Percentiles rank a stretch among this genome's conserved stretches.
These are phyloP conservation scores for Chaetops frenatus DNA, from an alignment of 2,113 vertebrate genomes.

Conservation along the genomic window DNA sequence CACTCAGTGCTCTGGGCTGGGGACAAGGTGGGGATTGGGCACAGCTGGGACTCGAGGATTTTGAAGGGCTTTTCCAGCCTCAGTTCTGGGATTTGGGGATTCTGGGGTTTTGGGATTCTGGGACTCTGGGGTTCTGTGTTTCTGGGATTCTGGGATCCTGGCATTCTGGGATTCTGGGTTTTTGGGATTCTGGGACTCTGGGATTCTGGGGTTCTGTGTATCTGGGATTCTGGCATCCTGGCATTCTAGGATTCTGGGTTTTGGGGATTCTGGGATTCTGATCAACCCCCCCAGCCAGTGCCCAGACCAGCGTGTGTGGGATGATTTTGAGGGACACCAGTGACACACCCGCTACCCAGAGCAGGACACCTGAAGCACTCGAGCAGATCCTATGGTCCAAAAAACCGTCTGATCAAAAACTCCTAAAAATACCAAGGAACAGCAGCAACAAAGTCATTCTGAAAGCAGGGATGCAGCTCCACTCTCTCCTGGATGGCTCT, in stretches of 20 bases:
- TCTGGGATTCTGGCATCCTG: not conserved
- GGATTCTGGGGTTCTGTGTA: no score
- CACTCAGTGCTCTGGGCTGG: not conserved
- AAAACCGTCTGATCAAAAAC: not conserved
- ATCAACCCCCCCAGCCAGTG: not conserved
- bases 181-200: no score
- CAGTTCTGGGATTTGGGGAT: not conserved
- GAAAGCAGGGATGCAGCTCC: not conserved
- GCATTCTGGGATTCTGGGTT: not conserved
- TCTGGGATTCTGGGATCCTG: not conserved
- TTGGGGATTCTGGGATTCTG: not conserved
- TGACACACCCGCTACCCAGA: not conserved
- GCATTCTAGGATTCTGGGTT: not conserved
- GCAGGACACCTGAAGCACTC: not conserved
- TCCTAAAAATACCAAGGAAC: not conserved
- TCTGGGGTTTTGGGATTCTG: no score
- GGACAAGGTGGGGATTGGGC: accelerated
- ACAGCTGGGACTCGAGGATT: accelerated
- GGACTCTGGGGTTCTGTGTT: no score
- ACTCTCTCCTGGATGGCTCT: not conserved
- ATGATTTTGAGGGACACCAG: not conserved
- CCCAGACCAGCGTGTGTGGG: accelerated
- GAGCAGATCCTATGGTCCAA: not conserved
- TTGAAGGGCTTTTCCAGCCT: no score
- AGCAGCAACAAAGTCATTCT: not conserved